Conservation (phyloP, 1,140 invertebrate species). For the Cherax destructor region DNA sequence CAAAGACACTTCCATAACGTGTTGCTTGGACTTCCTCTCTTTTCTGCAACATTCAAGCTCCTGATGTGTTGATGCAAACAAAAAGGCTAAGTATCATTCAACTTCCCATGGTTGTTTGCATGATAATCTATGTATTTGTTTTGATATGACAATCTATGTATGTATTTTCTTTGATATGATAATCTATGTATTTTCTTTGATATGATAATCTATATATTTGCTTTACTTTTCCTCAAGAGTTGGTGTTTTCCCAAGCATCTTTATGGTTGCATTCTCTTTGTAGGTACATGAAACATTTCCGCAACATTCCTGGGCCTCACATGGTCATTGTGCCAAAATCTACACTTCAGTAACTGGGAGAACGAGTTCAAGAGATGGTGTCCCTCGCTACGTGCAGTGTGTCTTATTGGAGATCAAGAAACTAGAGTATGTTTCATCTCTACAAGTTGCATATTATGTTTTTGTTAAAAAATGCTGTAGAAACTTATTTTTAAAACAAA, state of each 20-base stretch:
- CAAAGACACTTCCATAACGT: no score
- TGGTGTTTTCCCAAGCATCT: neutral
- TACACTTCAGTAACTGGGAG: constrained; percentile 98
- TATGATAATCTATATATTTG: neutral
- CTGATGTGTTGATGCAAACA: no score
- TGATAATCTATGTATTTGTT: no score
- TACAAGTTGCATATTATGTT: neutral
- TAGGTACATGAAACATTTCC: constrained; percentile 98
- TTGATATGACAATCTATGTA: no score
- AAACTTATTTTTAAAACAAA: neutral
- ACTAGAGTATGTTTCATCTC: constrained; percentile 84
- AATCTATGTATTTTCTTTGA: neutral
- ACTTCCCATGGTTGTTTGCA: no score
- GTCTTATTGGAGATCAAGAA: constrained; percentile 97
- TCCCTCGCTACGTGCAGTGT: constrained; percentile 92
- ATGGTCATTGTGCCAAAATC: constrained; percentile 99
- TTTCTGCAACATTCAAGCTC: no score
- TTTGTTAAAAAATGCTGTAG: neutral
- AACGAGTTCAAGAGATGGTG: constrained; percentile 99
- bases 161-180: no score
- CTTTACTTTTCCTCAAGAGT: no score
- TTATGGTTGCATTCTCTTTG: neutral
- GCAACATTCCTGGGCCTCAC: constrained; percentile 96
- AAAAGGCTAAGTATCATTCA: no score
- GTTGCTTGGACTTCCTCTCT: no score